Evolutionary conservation across 1,140 invertebrate species (phyloP).

Genomic region (Phymastichus coffea): DNA sequence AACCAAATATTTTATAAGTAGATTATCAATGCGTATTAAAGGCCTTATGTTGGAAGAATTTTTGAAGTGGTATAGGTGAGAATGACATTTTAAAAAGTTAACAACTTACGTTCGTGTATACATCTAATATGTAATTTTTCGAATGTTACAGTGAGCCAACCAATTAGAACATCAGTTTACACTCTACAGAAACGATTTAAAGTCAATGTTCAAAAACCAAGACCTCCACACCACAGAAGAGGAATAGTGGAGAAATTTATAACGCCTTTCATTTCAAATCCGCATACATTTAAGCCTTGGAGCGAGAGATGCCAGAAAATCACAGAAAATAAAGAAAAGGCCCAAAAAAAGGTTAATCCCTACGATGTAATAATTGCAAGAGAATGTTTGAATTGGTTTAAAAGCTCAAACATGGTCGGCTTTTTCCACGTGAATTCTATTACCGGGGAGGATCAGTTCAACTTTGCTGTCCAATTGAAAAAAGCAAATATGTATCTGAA

Average conservation of each 20-base stretch:
- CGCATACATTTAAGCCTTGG: slow-evolving; percentile 38
- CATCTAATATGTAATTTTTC: slow-evolving; percentile 10
- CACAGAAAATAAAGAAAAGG: slow-evolving; percentile 1
- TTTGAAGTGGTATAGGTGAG: slow-evolving; percentile 24
- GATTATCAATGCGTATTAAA: slow-evolving; percentile 21
- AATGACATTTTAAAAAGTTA: background rate
- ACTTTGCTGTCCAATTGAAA: slow-evolving; percentile 61
- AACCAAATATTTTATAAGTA: slow-evolving; percentile 31
- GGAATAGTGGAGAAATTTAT: slow-evolving; percentile 63
- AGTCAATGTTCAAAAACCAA: slow-evolving; percentile 74
- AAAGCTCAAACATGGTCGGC: slow-evolving; percentile 68
- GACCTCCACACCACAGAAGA: slow-evolving; percentile 65
- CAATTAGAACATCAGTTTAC: slow-evolving; percentile 40
- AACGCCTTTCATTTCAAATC: slow-evolving; percentile 60
- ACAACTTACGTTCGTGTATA: background rate
- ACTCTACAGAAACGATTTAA: slow-evolving; percentile 67
- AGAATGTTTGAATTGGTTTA: slow-evolving; percentile 69
- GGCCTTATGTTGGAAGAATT: slow-evolving; percentile 12
- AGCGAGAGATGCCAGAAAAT: slow-evolving; percentile 44
- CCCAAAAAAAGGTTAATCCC: slow-evolving; percentile 58
- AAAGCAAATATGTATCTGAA: slow-evolving; percentile 68
- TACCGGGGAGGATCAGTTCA: slow-evolving; percentile 59
- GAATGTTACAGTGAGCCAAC: slow-evolving; percentile 44
- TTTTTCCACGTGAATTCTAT: slow-evolving; percentile 73
- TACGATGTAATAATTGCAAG: slow-evolving; percentile 69